Evolutionary conservation across 2,888 invertebrate genomes (phyloP), one percentile per base, ranked within the genome.

Genomic region (Drosophila planitibia): DNA sequence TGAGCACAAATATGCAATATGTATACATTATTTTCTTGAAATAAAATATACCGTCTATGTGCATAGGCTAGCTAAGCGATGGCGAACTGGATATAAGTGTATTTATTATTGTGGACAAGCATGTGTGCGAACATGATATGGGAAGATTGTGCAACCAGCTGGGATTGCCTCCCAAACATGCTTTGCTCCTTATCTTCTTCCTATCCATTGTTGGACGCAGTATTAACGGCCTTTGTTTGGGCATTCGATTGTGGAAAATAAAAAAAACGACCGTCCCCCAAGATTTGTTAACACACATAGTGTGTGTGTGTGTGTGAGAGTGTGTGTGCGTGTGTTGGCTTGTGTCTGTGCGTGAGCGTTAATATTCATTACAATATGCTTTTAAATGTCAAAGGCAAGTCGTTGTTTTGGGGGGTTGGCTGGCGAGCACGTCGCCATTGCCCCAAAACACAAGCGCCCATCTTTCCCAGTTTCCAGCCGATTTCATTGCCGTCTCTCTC

Each of bases 311-410:
- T 25, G 51, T 33, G 2, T 28, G 4, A 30, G 52, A 2, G 52
- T 9, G 3, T 33, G 51, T 12, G 25, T n/a, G 1, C 22, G 4
- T 35, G 28, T 28, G 9, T 22, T 58, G 55, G 33, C 54, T 53
- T 44, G 33, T 62, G n/a, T 51, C 64, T 49, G 39, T 70, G 60
- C 55, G 62, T 69, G 68, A 39, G 79, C 61, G 78, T 74, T 76
- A 71, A 85, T 85, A 85, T 79, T 81, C 83, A 84, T 85, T 79
- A 85, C 77, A 80, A 81, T 76, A 70, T 78, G 81, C 70, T 70
- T 78, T 79, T 58, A 72, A 79, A 76, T 83, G 76, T 85, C 83
- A 83, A 74, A 76, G 71, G 71, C 67, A 82, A 76, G 49, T 65
- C 53, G 41, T 75, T 37, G 44, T 25, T 47, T 25, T 47, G 16